Percentiles rank a stretch among this genome's conserved stretches.
Evolutionary conservation across 2,888 invertebrate genomes (phyloP).

Genomic region (Rhamnusium bicolor): DNA sequence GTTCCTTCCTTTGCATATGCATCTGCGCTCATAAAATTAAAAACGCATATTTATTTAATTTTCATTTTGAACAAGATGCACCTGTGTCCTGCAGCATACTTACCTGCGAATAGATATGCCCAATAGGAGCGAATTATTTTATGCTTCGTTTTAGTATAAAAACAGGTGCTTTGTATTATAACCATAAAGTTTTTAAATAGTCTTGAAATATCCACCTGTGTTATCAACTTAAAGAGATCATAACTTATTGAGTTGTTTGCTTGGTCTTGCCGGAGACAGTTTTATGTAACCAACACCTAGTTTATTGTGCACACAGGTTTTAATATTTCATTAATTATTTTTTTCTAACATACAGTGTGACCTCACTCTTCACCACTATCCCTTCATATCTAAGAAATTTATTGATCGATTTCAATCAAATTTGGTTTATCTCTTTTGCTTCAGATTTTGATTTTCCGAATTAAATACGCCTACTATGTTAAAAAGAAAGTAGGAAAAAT

Average conservation of each 20-base stretch:
- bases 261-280: background rate
- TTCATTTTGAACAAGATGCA: slow-evolving; percentile 37
- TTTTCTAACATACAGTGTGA: too few relatives aligned
- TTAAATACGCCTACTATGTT: too few relatives aligned
- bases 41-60: slow-evolving; percentile 34
- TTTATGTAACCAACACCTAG: too few relatives aligned
- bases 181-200: slow-evolving; percentile 14
- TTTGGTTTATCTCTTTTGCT: too few relatives aligned
- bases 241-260: slow-evolving; percentile 7
- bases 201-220: slow-evolving; percentile 24
- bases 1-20: slow-evolving; percentile 19
- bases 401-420: too few relatives aligned
- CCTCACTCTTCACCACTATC: too few relatives aligned
- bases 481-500: too few relatives aligned
- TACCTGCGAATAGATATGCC: slow-evolving; percentile 19
- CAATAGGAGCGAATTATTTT: background rate
- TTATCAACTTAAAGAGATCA: background rate
- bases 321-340: too few relatives aligned
- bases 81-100: slow-evolving; percentile 35
- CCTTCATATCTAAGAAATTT: too few relatives aligned
- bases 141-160: slow-evolving; percentile 18
- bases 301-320: too few relatives aligned
- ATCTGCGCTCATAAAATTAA: slow-evolving; percentile 33
- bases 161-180: slow-evolving; percentile 27
- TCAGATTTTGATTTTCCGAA: too few relatives aligned